These are phyloP conservation scores for Cremastobaeus sp. DNA, from an alignment of 2,888 invertebrate genomes.

Conservation along the genomic window DNA sequence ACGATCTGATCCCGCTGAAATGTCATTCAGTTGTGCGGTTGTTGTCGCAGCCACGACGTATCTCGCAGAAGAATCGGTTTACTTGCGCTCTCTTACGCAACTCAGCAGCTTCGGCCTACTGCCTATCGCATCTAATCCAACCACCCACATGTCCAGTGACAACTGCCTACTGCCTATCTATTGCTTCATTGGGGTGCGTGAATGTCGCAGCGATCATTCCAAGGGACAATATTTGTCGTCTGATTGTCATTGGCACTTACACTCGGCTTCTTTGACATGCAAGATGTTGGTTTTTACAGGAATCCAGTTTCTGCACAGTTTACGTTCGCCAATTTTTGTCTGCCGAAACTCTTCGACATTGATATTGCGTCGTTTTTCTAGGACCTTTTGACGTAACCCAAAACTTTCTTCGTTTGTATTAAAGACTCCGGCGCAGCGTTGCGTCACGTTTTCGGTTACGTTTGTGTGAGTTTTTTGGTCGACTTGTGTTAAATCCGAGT, in stretches of 20 bases:
- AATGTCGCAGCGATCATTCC: constrained; percentile 20
- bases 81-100: constrained; percentile 47
- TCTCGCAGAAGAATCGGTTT: constrained; percentile 45
- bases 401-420: constrained; percentile 8
- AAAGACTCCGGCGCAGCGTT: constrained; percentile 16
- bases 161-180: constrained; percentile 43
- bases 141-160: constrained; percentile 37
- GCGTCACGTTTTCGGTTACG: constrained; percentile 24
- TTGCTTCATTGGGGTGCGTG: constrained; percentile 49
- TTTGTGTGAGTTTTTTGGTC: constrained; percentile 5
- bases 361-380: background rate
- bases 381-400: background rate
- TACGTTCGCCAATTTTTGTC: too few relatives aligned
- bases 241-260: constrained; percentile 18
- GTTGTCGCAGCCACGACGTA: constrained; percentile 36
- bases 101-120: constrained; percentile 32
- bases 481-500: constrained; percentile 14
- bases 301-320: too few relatives aligned
- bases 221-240: constrained; percentile 25
- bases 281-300: too few relatives aligned
- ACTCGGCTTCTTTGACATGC: background rate
- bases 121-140: constrained; percentile 43
- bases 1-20: constrained; percentile 24
- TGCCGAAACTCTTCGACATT: too few relatives aligned
- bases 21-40: constrained; percentile 36